Evolutionary conservation across 2,888 invertebrate genomes (phyloP), one percentile per base, ranked within the genome.

Genomic region (Phyllotreta striolata): DNA sequence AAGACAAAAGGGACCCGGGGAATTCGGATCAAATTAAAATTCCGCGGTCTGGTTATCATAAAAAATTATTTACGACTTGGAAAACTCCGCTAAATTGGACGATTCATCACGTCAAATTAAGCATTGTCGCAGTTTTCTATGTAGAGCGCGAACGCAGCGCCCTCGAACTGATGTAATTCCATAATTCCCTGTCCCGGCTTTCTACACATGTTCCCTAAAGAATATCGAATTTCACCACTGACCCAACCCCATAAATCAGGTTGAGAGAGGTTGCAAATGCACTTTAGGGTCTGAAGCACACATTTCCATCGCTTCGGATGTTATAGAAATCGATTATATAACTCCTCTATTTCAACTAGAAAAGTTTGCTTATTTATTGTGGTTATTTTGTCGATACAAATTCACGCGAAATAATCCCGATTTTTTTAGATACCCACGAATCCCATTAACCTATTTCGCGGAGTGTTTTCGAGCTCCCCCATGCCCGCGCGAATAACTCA

Each of bases 161-260:
- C 24, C 24, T 24, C n/a, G n/a, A n/a, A n/a, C n/a, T n/a, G n/a
- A n/a, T n/a, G n/a, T 58, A 14, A 39, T 35, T 34, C 46, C 39
- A 55, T 49, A 60, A 46, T 56, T 14, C 54, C 13, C 34, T 41
- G 58, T 59, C 55, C 38, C 62, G 55, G 49, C 55, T 55, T 63
- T 64, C 58, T 62, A 64, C 67, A 67, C 63, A 64, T 75, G 76
- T 77, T 78, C 76, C 74, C 75, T 75, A 73, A 72, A 70, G 71
- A 68, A 70, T 76, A 75, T 79, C 76, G 69, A 69, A 70, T 79
- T 78, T 75, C 79, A 76, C 76, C 74, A 77, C 77, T 78, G 78
- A 79, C 79, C 79, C 76, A 73, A 71, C 76, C 74, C 70, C 67
- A 78, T 78, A 78, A 78, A 78, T 78, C 78, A 78, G 76, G 70